Evolutionary conservation across 2,113 vertebrate species (phyloP), one percentile per base, ranked within the genome.

Genomic region (Aldabrachelys gigantea): DNA sequence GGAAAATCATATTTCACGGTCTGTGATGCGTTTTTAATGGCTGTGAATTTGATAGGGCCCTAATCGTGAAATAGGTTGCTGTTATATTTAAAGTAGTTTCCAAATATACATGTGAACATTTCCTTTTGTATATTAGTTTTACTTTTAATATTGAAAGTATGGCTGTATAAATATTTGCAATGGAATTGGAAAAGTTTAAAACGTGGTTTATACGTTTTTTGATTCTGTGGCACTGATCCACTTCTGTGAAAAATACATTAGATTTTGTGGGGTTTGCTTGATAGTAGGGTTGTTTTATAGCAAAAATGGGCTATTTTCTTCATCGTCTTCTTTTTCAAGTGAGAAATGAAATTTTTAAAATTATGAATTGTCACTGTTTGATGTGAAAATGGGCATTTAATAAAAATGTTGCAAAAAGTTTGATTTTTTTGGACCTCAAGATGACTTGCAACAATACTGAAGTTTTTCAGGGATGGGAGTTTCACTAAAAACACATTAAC

Each of bases 371-470:
- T 14, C 53, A 53, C 19, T 19, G 3, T 86, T 80, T 72, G 5
- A 44, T 62, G 54, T 79, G 0, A 25, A 75, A 13, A 87, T 52
- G 14, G 59, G 38, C 6, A 24, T 3, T 62, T 81, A 38, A 27
- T 95, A 44, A 57, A 85, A 85, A 75, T 44, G 24, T 5, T 41
- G 29, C 21, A 25, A 1, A 1, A 87, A 75, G 44, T 21, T 87
- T 78, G 31, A 27, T 79, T 87, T 84, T 41, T 41, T 78, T 78
- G 78, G 62, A 54, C 38, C 50, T 94, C 62, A 41, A 82, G 49
- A 54, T 21, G 1, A 69, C 31, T 57, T 11, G 47, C 47, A 22
- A 62, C 29, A 62, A 31, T 62, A 62, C 29, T 62, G 57, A 62
- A 62, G 59, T 13, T 62, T 62, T 62, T 62, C 29, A 62, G 13